A percentile compares a stretch with the other conserved stretches of the same genome.
Conservation (phyloP, 1,140 invertebrate genomes). For the Microplitis demolitor region DNA sequence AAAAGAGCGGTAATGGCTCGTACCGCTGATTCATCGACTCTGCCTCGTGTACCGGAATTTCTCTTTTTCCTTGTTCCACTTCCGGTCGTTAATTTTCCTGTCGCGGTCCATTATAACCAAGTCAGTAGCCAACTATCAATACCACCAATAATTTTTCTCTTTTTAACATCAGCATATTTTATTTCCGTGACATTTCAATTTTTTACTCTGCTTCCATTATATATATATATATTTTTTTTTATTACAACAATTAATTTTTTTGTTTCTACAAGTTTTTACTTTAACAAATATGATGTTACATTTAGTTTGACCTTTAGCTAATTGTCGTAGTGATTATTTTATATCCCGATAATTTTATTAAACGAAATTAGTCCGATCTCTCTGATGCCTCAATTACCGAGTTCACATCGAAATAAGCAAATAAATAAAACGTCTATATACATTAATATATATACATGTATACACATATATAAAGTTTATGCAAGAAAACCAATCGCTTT, state of each 20-base stretch:
- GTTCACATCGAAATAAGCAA: too few species aligned
- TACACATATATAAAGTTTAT: neutral
- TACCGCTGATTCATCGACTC: conserved; percentile 25
- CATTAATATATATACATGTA: neutral
- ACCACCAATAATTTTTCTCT: neutral
- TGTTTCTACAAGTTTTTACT: neutral
- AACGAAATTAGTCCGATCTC: too few species aligned
- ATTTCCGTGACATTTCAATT: neutral
- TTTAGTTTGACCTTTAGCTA: too few species aligned
- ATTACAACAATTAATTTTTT: neutral
- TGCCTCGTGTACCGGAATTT: conserved; percentile 11
- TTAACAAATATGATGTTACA: too few species aligned
- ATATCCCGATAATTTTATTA: too few species aligned
- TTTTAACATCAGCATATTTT: neutral
- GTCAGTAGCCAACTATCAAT: conserved; percentile 15
- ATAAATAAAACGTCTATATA: too few species aligned
- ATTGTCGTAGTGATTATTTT: too few species aligned
- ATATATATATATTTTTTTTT: neutral
- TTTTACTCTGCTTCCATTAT: neutral
- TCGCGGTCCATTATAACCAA: conserved; percentile 13
- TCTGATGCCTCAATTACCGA: too few species aligned
- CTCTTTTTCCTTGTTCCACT: conserved; percentile 20
- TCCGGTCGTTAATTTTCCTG: conserved; percentile 25
- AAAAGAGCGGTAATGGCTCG: conserved; percentile 19
- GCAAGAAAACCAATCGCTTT: conserved; percentile 41